phyloP scores from a whole-genome alignment of 2,888 invertebrate genomes.

The Drosophila kanekoi region DNA sequence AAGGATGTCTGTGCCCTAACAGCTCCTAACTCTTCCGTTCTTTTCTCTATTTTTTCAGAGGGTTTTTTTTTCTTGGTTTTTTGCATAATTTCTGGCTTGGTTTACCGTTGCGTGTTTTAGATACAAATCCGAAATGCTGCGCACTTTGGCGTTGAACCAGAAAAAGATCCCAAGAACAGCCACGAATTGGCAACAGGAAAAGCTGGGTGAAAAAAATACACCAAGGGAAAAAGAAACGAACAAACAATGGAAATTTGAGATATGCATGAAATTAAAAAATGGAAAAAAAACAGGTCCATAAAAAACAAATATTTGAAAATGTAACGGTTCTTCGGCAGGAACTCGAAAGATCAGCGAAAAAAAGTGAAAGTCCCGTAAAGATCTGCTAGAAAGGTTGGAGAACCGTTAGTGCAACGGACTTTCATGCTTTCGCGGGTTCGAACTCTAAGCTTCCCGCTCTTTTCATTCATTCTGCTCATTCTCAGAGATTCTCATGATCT shows the following conservation, averaged over 20 bases:
- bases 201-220: constrained; percentile 14
- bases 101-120: constrained; percentile 72
- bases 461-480: no score
- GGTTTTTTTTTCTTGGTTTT: constrained; percentile 10
- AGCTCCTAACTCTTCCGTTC: constrained; percentile 11
- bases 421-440: no score
- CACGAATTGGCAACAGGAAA: constrained; percentile 1
- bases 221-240: constrained; percentile 2
- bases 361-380: neutral
- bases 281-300: constrained; percentile 9
- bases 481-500: no score
- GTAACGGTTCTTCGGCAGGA: constrained; percentile 52
- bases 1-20: constrained; percentile 18
- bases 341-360: neutral
- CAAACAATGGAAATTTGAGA: constrained; percentile 46
- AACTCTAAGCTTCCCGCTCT: no score
- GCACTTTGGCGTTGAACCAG: constrained; percentile 28
- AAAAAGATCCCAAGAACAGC: constrained; percentile 9
- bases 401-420: neutral
- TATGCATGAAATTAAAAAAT: neutral
- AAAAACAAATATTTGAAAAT: constrained; percentile 14
- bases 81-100: constrained; percentile 55
- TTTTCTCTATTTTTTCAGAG: constrained; percentile 1
- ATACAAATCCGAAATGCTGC: constrained; percentile 64
- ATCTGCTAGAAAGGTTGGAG: no score